These are phyloP conservation scores for Anagrus nilaparvatae DNA, from an alignment of 1,140 invertebrate species.

Conservation along the genomic window DNA sequence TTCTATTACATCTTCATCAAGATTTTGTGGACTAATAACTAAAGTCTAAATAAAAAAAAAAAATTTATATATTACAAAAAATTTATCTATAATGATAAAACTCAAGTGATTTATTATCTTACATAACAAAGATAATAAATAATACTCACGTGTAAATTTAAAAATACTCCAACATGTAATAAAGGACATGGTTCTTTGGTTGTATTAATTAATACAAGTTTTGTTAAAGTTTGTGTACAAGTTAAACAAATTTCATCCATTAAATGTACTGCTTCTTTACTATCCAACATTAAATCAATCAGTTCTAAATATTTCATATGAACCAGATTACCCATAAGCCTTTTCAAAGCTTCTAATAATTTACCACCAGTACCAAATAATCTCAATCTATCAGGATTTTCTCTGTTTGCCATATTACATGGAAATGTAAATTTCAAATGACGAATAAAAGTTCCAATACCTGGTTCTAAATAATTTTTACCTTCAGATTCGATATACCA, in stretches of 20 bases:
- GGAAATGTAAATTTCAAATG: constrained; percentile 68
- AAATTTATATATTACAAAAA: constrained; percentile 1
- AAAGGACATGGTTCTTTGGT: constrained; percentile 65
- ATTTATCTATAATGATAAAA: constrained; percentile 1
- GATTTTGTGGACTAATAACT: constrained; percentile 69
- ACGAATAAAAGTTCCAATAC: constrained; percentile 49
- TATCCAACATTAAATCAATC: constrained; percentile 68
- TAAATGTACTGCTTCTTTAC: constrained; percentile 54
- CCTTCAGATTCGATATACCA: constrained; percentile 53
- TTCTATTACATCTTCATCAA: constrained; percentile 65
- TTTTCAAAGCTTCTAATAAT: constrained; percentile 55
- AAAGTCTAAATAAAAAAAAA: constrained; percentile 45
- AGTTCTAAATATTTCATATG: constrained; percentile 57
- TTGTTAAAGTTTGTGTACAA: constrained; percentile 53
- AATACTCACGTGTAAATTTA: constrained; percentile 55
- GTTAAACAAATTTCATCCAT: constrained; percentile 63
- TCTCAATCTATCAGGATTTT: constrained; percentile 49
- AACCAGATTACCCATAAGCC: constrained; percentile 58
- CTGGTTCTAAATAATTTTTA: constrained; percentile 28
- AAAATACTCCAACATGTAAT: constrained; percentile 66
- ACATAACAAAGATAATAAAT: background rate
- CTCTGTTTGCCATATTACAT: constrained; percentile 57
- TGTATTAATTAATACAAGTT: constrained; percentile 63
- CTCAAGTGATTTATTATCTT: background rate
- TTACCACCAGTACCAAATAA: constrained; percentile 71